Evolutionary conservation across 2,888 invertebrate genomes (phyloP).

Genomic region (Leptothorax acervorum): DNA sequence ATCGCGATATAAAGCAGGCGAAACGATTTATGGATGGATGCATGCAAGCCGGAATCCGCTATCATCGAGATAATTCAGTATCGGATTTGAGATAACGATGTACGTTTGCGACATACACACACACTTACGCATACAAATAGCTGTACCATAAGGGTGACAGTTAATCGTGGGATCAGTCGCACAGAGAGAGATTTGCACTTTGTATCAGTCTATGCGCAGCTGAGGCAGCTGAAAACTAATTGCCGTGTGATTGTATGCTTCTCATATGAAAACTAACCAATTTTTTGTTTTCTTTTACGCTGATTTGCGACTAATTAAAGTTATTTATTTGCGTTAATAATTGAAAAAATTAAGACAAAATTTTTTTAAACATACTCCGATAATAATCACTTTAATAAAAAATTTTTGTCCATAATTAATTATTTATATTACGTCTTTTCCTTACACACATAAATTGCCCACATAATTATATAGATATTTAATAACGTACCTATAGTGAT

Average conservation of each 20-base stretch:
- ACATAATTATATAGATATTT: not conserved
- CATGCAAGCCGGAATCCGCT: not conserved
- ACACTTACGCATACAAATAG: constrained; percentile 34
- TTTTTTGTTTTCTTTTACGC: not conserved
- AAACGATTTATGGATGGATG: constrained; percentile 22
- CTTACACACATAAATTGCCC: not conserved
- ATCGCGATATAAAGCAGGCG: not conserved
- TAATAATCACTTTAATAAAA: not conserved
- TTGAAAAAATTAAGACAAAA: not conserved
- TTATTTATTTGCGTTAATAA: not conserved
- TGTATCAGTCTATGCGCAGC: constrained; percentile 10
- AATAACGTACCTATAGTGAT: not conserved
- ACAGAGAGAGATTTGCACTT: constrained; percentile 46
- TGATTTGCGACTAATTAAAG: not conserved
- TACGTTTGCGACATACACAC: constrained; percentile 16
- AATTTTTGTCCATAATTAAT: not conserved
- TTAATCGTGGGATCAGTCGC: constrained; percentile 49
- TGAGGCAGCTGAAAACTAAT: constrained; percentile 36
- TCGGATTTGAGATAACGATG: constrained; percentile 40
- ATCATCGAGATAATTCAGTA: constrained; percentile 45
- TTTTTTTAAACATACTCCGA: not conserved
- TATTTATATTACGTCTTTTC: not conserved
- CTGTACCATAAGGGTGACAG: constrained; percentile 21
- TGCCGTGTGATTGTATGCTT: not conserved
- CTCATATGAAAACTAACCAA: not conserved